Base-by-base conservation (phyloP, 1,140 invertebrate genomes). In the Leucophenga varia region DNA sequence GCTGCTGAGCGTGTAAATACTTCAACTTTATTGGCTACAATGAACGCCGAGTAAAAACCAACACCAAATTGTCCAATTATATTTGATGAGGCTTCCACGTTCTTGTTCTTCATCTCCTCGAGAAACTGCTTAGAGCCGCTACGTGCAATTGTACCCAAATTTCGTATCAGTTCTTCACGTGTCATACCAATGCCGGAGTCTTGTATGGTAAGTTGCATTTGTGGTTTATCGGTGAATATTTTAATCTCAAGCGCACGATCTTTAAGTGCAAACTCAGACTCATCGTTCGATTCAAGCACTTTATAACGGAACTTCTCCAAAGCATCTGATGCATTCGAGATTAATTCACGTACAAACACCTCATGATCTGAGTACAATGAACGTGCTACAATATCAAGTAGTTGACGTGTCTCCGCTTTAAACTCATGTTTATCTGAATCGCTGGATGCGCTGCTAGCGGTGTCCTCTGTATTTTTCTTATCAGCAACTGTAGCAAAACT, bases 11-110 rank as follows among this genome's bases (percentile, higher is more conserved):
- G 81, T 8, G 93, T 91, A 68, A 80, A 95, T 1, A 97, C 93
- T 69, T 94, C 90, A 20, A 97, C 90, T 76, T 88, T 89, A 59
- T 95, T 87, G 47, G 91, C 91, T 1, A 97, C 93, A 92, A 97
- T 96, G 75, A 97, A 97, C 3, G 88, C 85, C 37, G 93, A 95
- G 71, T 97, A 98, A 74, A 98, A 97, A 9, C 95, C 95, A 13
- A 98, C 95, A 52, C 94, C 95, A 83, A 98, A 98, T 73, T 97
- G 93, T 12, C 94, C 95, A 76, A 97, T 97, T 46, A 97, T 95
- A 46, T 85, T 84, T 13, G 79, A 83, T 10, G 80, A 65, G 53
- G 80, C 81, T 12, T 81, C 79, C 37, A 81, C 77, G 42, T 82
- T 76, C 71, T 87, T 83, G 19, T 83, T 80, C 69, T 90, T 86